phyloP scores from a whole-genome alignment of 2,113 vertebrate genomes.

The Rhizomys pruinosus region DNA sequence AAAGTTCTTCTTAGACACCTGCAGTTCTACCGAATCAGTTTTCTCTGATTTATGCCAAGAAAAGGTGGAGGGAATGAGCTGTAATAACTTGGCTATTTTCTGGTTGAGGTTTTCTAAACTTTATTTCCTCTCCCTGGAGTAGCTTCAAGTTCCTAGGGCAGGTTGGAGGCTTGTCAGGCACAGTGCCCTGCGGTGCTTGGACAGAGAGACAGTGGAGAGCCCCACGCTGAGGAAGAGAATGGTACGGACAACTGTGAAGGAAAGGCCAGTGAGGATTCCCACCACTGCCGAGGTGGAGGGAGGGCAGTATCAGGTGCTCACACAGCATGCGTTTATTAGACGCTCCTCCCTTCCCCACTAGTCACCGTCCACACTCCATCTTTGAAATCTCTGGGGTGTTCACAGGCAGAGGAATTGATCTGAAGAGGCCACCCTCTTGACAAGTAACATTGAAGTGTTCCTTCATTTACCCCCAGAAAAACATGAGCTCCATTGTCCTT shows the following conservation, averaged over 20 bases:
- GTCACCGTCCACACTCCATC: too few relatives aligned
- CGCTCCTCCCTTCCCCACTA: too few relatives aligned
- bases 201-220: background rate
- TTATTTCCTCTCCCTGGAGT: constrained; percentile 72
- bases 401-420: background rate
- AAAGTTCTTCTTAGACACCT: constrained; percentile 88
- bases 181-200: background rate
- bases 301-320: too few relatives aligned
- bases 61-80: constrained; percentile 76
- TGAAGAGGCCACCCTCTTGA: background rate
- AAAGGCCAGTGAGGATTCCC: background rate
- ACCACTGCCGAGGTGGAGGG: background rate
- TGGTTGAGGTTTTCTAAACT: constrained; percentile 68
- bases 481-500: background rate
- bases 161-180: constrained; percentile 26
- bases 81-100: constrained; percentile 70
- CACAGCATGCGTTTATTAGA: fast-evolving
- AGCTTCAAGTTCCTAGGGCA: constrained; percentile 65
- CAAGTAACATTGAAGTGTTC: background rate
- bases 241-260: background rate
- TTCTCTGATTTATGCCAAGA: constrained; percentile 81
- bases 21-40: constrained; percentile 69
- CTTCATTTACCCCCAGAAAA: background rate
- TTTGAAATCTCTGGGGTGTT: too few relatives aligned
- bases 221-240: background rate